phyloP scores from a whole-genome alignment of 2,888 invertebrate genomes.

The Bombyx huttoni region DNA sequence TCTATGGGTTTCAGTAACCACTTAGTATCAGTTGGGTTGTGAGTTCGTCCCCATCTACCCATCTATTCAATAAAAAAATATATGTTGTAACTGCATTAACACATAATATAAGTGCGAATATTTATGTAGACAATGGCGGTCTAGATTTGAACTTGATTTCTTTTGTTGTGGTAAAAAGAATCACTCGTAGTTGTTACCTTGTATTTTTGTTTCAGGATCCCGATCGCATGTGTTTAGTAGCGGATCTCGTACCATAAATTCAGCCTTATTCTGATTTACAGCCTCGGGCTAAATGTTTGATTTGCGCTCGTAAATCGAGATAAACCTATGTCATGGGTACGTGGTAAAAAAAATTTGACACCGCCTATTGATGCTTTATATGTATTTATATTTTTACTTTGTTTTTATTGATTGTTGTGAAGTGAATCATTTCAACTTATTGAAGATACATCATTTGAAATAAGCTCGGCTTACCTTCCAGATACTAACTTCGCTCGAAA shows the following conservation, averaged over 20 bases:
- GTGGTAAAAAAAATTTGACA: constrained; percentile 19
- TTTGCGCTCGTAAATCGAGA: constrained; percentile 69
- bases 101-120: background rate
- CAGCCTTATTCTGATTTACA: constrained; percentile 60
- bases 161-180: background rate
- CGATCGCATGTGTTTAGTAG: constrained; percentile 29
- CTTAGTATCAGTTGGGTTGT: no score
- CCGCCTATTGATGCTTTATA: background rate
- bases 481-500: no score
- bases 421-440: no score
- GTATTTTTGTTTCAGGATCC: background rate
- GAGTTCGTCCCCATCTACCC: no score
- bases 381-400: background rate
- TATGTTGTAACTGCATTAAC: no score
- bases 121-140: background rate
- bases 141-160: background rate
- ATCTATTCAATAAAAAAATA: no score
- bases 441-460: no score
- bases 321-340: constrained; percentile 49
- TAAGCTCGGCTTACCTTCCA: no score
- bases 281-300: constrained; percentile 62
- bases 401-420: no score
- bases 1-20: no score
- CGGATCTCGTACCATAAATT: constrained; percentile 51
- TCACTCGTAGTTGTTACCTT: background rate